Evolutionary conservation across 2,888 invertebrate species (phyloP), one percentile per base, ranked within the genome.

Genomic region (Pandemis heparana): DNA sequence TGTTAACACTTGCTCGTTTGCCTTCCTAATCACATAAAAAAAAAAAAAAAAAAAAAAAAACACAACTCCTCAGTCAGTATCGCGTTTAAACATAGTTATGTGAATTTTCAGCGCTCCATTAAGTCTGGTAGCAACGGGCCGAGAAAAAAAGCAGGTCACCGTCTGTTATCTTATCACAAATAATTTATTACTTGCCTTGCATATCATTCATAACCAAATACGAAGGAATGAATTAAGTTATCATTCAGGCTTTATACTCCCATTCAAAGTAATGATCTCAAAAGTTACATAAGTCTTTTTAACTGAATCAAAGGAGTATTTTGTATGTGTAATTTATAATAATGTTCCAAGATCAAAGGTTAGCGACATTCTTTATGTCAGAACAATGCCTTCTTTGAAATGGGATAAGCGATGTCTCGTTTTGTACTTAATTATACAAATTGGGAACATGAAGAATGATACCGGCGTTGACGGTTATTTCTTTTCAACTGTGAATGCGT

Each of bases 331-430:
- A 51, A 1, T 7, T 23, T 56, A 23, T 16, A 51, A 4, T 12
- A 51, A 69, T 39, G 18, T 9, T 48, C 18, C 41, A 61, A 69
- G 69, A 41, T 62, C 61, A 69, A 51, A 62, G 14, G 61, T 61
- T 69, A 51, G 61, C 39, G 61, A 61, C 39, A 18, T 51, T 69
- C 68, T 64, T 32, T 63, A 64, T 59, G 16, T 6, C 41, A 59
- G 48, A 43, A 69, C 60, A 62, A 41, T 8, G 18, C 16, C 56
- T 38, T 64, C 64, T 64, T 70, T 70, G 38, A 64, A 46, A 14
- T 39, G 7, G 18, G 48, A 38, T 64, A 59, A 59, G n/a, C 8
- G 53, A 53, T 56, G 38, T 18, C 14, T 12, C 18, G 18, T 38
- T 63, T 46, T 64, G 18, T 71, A 43, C 8, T 38, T 56, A 23